These are phyloP conservation scores for Sciurus vulgaris DNA, from an alignment of 2,797 vertebrate species.

Conservation along the genomic window DNA sequence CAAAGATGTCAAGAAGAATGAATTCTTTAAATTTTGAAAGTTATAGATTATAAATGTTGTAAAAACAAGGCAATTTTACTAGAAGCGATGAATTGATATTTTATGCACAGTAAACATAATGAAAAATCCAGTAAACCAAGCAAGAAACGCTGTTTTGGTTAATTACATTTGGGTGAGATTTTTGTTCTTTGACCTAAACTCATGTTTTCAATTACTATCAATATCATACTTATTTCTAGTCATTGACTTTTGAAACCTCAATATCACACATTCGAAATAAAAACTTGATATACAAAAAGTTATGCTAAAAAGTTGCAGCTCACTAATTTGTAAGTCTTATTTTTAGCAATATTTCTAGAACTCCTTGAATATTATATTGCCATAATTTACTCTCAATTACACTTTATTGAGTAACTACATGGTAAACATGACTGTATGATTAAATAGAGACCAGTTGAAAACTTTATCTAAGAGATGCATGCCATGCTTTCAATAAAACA, in stretches of 20 bases:
- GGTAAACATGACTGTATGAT: neutral
- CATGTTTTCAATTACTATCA: neutral
- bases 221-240: neutral
- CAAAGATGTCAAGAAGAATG: neutral
- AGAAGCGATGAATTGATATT: neutral
- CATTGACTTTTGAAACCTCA: neutral
- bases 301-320: neutral
- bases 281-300: neutral
- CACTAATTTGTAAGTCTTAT: neutral
- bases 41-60: neutral
- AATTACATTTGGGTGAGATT: neutral
- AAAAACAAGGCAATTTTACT: neutral
- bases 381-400: conserved; percentile 23
- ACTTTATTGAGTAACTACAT: neutral
- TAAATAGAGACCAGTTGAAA: neutral
- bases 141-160: neutral
- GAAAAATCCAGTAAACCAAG: neutral
- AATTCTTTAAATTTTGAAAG: neutral
- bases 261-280: neutral
- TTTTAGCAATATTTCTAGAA: neutral
- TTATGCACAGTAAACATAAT: neutral
- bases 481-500: neutral
- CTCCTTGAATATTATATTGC: neutral
- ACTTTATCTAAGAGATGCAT: neutral
- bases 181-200: conserved; percentile 12